Evolutionary conservation across 1,140 invertebrate genomes (phyloP).

Genomic region (Vollenhovia emeryi): DNA sequence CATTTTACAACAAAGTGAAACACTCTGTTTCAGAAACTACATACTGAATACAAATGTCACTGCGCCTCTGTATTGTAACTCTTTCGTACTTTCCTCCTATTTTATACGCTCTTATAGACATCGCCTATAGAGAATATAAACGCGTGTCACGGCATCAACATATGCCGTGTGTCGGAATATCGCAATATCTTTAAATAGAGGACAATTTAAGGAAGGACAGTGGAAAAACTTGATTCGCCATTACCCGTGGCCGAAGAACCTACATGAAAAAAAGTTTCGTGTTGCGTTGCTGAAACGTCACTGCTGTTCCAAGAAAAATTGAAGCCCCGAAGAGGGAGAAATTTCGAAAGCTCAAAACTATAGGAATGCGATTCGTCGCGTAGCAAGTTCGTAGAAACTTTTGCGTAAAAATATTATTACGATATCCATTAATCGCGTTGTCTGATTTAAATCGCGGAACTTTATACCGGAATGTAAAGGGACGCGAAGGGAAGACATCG

Average conservation of each 20-base stretch:
- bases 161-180: too few species aligned
- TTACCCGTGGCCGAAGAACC: neutral
- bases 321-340: neutral
- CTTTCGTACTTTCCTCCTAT: slow-evolving; percentile 3
- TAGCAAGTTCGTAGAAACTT: neutral
- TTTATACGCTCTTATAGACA: slow-evolving; percentile 8
- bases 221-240: neutral
- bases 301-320: neutral
- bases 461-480: neutral
- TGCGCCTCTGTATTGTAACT: neutral
- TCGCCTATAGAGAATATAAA: neutral
- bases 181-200: neutral
- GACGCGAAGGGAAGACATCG: neutral
- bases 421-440: neutral
- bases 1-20: slow-evolving; percentile 47
- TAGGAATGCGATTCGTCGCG: neutral
- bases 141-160: neutral
- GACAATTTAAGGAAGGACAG: neutral
- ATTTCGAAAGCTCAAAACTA: neutral
- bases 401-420: neutral
- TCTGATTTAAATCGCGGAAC: neutral
- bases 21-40: slow-evolving; percentile 53
- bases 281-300: neutral
- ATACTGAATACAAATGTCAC: slow-evolving; percentile 52
- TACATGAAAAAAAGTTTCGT: neutral